Percentiles rank a stretch among this genome's conserved stretches.
Conservation (phyloP, 2,888 invertebrate genomes). For the Hypercompe scribonia region DNA sequence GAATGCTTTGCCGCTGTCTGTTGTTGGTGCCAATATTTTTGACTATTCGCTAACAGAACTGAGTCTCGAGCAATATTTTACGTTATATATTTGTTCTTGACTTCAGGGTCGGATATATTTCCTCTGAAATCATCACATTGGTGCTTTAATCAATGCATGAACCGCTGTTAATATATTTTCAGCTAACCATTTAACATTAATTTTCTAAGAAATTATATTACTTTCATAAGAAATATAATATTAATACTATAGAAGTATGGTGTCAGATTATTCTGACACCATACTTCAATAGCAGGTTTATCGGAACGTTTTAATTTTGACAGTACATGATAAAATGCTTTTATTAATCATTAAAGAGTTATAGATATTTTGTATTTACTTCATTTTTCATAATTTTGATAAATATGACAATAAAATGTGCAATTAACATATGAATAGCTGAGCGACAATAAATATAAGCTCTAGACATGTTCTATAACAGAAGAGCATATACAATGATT, state of each 20-base stretch:
- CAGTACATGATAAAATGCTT: background rate
- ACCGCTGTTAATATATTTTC: slow-evolving; percentile 40
- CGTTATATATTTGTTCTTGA: slow-evolving; percentile 30
- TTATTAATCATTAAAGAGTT: background rate
- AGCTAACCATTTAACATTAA: slow-evolving; percentile 39
- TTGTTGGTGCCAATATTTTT: slow-evolving; percentile 49
- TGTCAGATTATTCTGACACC: slow-evolving; percentile 43
- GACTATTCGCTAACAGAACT: slow-evolving; percentile 39
- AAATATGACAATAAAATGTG: background rate
- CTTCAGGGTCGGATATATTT: slow-evolving; percentile 36
- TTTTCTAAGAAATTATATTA: slow-evolving; percentile 46
- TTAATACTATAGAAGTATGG: no score
- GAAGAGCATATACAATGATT: no score
- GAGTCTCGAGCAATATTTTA: slow-evolving; percentile 40
- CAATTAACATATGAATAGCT: background rate
- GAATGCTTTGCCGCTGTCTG: slow-evolving; percentile 69
- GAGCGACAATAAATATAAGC: no score
- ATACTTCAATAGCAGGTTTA: slow-evolving; percentile 14
- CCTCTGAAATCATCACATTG: slow-evolving; percentile 45
- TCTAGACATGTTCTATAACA: no score
- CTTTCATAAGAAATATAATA: no score
- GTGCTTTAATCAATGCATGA: slow-evolving; percentile 60
- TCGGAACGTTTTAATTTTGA: background rate
- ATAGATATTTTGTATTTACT: background rate
- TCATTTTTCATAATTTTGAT: background rate